A percentile compares a stretch with the other conserved stretches of the same genome.
phyloP scores from a whole-genome alignment of 2,113 vertebrate species.

The Pelodiscus sinensis region DNA sequence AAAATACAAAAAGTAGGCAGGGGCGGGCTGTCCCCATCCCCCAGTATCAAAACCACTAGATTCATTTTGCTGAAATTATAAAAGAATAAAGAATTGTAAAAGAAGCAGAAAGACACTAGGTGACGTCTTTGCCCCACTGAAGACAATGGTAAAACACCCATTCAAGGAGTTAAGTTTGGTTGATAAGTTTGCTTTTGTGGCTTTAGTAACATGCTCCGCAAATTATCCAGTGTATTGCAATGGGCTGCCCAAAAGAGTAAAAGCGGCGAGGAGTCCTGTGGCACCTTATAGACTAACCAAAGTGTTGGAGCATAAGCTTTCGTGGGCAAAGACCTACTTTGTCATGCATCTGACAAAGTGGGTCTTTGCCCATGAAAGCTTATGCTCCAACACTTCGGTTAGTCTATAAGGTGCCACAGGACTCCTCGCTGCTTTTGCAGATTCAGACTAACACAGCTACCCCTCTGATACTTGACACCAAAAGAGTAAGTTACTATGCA shows the following conservation, averaged over 20 bases:
- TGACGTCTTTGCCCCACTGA: background rate
- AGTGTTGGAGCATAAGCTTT: too few relatives aligned
- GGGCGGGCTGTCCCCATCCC: background rate
- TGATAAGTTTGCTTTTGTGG: background rate
- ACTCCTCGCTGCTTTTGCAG: too few relatives aligned
- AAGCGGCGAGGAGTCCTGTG: too few relatives aligned
- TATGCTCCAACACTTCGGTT: too few relatives aligned
- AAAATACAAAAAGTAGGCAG: background rate
- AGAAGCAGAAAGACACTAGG: background rate
- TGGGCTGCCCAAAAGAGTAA: background rate
- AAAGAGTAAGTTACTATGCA: background rate
- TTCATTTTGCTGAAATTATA: background rate
- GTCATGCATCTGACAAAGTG: too few relatives aligned
- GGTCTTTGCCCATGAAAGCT: too few relatives aligned
- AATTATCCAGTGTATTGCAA: background rate
- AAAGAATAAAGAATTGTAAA: background rate
- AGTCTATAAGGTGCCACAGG: too few relatives aligned
- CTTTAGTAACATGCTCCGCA: background rate
- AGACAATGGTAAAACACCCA: background rate
- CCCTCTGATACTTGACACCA: too few relatives aligned
- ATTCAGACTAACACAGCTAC: too few relatives aligned
- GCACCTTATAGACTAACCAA: too few relatives aligned
- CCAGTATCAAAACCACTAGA: background rate
- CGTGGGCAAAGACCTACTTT: too few relatives aligned
- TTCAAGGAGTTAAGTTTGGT: background rate